Conservation (phyloP, 2,888 invertebrate species). For the Polymixis lichenea region DNA sequence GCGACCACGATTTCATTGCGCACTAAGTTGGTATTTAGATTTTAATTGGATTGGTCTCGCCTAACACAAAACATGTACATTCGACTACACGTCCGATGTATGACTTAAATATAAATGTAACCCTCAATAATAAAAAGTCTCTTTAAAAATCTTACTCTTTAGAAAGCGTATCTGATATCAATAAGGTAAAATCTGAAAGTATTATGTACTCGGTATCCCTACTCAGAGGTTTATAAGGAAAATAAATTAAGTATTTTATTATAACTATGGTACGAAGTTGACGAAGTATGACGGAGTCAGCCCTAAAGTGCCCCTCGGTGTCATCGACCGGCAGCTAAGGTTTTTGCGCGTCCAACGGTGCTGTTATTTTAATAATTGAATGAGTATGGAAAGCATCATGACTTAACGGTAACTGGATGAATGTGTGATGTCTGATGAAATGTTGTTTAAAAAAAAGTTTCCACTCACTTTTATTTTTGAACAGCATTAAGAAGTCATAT, state of each 20-base stretch:
- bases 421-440: constrained; percentile 67
- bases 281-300: constrained; percentile 84
- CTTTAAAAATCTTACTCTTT: too few relatives aligned
- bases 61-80: constrained; percentile 12
- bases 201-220: constrained; percentile 40
- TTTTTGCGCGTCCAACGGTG: constrained; percentile 87
- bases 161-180: constrained; percentile 48
- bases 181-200: constrained; percentile 43
- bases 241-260: constrained; percentile 75
- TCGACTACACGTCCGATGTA: neutral
- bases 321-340: constrained; percentile 88
- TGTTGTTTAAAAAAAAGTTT: constrained; percentile 60
- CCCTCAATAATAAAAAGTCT: too few relatives aligned
- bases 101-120: constrained; percentile 10
- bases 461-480: constrained; percentile 23
- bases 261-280: constrained; percentile 75
- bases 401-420: constrained; percentile 78
- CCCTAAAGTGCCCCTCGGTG: constrained; percentile 89
- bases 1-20: constrained; percentile 78
- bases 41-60: constrained; percentile 75
- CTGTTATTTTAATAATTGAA: constrained; percentile 89
- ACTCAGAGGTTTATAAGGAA: constrained; percentile 64
- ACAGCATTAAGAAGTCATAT: neutral
- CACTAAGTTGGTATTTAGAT: constrained; percentile 74
- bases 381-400: constrained; percentile 85